Evolutionary conservation across 2,797 vertebrate genomes (phyloP), one percentile per base, ranked within the genome.

Genomic region (Poeciliopsis presidionis): DNA sequence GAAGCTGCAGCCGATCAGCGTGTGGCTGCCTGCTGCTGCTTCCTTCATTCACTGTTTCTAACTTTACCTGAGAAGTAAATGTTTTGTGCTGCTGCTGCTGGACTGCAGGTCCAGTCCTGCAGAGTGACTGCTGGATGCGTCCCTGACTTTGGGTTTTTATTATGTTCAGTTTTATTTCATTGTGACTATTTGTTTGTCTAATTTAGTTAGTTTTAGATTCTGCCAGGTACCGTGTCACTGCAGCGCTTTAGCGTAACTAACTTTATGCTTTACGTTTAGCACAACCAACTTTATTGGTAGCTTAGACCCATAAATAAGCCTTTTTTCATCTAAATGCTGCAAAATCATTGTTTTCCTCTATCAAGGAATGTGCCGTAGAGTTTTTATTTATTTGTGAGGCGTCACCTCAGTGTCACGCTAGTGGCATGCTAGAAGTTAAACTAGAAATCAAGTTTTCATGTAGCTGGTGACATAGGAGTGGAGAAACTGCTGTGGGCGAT

Each of bases 21-120:
- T 90, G 93, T 83, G 22, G 39, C 41, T 67, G 74, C 89, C 78
- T 90, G 90, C 69, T 75, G 20, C 67, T 55, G 39, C 79, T 30
- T 49, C 74, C 74, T 4, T 75, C 0, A 33, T 61, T 33, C 59
- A 8, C 59, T 8, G 30, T 18, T 1, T 82, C 22, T 53, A 63
- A 83, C 69, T 33, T 59, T 46, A 67, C 33, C 33, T 78, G 36
- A 18, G 72, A 72, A 53, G 72, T 70, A 55, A 33, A 30, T 79
- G 76, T 51, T 82, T 53, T 61, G 73, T 63, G 61, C 43, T 13
- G 81, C 76, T 28, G 67, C 51, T 81, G 28, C 55, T 73, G 47
- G 47, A 47, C 46, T 47, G 46, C 46, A 47, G 46, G 13, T 47
- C 46, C 46, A 53, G 25, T 55, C 51, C 22, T 55, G 22, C 22